These are phyloP conservation scores for Cyanistes caeruleus DNA, from an alignment of 2,113 vertebrate genomes.

Conservation along the genomic window DNA sequence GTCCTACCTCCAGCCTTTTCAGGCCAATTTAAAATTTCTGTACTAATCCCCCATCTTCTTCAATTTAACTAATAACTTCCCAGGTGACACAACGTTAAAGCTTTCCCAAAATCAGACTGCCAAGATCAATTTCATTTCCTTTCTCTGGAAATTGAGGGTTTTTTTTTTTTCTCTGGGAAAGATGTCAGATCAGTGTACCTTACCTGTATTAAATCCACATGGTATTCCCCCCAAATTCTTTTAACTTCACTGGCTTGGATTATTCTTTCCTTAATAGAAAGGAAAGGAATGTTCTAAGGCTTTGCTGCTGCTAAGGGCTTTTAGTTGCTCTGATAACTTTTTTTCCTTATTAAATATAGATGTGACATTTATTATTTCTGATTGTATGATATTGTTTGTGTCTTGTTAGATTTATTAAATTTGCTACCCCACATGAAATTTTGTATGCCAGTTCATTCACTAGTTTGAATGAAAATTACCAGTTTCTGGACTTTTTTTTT, in stretches of 20 bases:
- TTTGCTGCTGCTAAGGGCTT: background rate
- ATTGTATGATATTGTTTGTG: background rate
- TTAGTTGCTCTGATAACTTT: background rate
- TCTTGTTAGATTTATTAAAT: background rate
- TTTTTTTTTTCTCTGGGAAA: background rate
- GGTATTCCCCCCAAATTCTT: background rate
- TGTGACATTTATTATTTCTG: background rate
- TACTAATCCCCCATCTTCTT: slow-evolving; percentile 22
- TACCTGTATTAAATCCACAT: background rate
- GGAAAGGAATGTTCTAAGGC: background rate
- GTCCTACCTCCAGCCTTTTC: slow-evolving; percentile 7
- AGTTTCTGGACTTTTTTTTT: background rate
- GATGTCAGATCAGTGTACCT: background rate
- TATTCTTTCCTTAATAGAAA: background rate
- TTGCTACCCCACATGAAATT: background rate
- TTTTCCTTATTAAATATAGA: background rate
- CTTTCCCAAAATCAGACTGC: slow-evolving; percentile 11
- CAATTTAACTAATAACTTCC: slow-evolving; percentile 51
- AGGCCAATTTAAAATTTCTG: slow-evolving; percentile 24
- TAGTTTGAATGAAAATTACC: background rate
- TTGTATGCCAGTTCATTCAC: background rate
- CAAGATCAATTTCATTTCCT: slow-evolving; percentile 23
- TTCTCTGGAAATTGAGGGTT: background rate
- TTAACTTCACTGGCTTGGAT: background rate
- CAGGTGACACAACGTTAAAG: background rate